These are phyloP conservation scores for Hirundichthys speculiger DNA, from an alignment of 2,113 vertebrate genomes.

Conservation along the genomic window DNA sequence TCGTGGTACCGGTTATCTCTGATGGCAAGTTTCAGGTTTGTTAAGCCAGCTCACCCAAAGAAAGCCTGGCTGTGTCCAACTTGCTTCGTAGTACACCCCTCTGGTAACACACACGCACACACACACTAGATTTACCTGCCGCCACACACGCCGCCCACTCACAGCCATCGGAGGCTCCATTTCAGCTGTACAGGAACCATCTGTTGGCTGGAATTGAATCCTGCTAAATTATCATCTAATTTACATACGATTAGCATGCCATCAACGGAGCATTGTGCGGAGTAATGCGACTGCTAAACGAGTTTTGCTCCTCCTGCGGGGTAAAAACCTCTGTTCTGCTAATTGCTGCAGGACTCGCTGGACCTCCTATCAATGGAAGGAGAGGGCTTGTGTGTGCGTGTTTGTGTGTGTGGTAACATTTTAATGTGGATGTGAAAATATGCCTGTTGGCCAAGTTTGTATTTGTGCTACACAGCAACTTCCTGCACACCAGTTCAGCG, in stretches of 20 bases:
- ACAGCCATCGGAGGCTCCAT: constrained; percentile 47
- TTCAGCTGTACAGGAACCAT: constrained; percentile 60
- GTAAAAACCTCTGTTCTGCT: constrained; percentile 61
- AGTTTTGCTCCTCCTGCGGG: constrained; percentile 50
- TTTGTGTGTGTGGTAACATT: not conserved
- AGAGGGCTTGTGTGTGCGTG: not conserved
- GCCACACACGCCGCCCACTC: too few relatives aligned
- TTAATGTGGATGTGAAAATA: not conserved
- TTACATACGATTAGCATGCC: constrained; percentile 61
- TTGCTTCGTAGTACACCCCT: too few relatives aligned
- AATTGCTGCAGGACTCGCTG: constrained; percentile 46
- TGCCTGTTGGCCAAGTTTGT: not conserved
- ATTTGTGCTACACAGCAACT: not conserved
- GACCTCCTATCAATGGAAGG: not conserved
- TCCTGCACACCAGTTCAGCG: too few relatives aligned
- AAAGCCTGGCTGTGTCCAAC: too few relatives aligned
- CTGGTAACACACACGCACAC: constrained; percentile 13
- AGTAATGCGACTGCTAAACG: constrained; percentile 61
- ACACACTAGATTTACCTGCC: too few relatives aligned
- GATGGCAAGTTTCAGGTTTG: too few relatives aligned
- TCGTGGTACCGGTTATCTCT: too few relatives aligned
- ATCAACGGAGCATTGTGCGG: constrained; percentile 61
- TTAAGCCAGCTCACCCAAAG: too few relatives aligned
- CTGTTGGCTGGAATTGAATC: constrained; percentile 64
- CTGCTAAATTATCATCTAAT: constrained; percentile 66